A percentile compares a stretch with the other conserved stretches of the same genome.
Conservation (phyloP, 2,888 invertebrate species). For the Antitype chi region DNA sequence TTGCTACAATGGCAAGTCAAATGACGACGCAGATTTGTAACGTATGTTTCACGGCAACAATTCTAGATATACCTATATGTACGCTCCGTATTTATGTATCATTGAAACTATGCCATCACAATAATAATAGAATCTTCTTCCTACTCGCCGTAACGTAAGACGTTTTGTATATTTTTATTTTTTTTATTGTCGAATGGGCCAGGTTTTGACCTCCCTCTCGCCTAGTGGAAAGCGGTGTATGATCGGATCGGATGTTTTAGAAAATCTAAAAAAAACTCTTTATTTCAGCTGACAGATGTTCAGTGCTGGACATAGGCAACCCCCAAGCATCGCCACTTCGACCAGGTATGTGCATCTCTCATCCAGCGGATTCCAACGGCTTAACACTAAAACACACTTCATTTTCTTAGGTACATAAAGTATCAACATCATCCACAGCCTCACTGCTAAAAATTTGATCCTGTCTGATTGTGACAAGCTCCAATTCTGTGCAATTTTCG, state of each 20-base stretch:
- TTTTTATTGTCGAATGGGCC: too few species aligned
- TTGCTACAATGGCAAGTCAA: slow-evolving; percentile 24
- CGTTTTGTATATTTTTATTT: not conserved
- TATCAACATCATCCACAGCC: not conserved
- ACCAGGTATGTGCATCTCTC: not conserved
- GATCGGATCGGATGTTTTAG: not conserved
- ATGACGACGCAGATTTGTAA: slow-evolving; percentile 6
- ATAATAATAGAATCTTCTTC: not conserved
- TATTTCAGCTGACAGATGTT: not conserved
- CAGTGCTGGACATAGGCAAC: not conserved
- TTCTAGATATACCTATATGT: not conserved
- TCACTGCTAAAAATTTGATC: not conserved
- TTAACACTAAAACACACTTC: not conserved
- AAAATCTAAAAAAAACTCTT: not conserved
- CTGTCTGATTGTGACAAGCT: not conserved
- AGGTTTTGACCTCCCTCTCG: too few species aligned
- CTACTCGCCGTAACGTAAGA: not conserved
- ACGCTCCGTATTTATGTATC: too few species aligned
- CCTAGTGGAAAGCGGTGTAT: too few species aligned
- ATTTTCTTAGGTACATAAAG: not conserved
- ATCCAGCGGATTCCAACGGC: not conserved
- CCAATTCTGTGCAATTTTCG: not conserved
- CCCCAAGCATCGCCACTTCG: not conserved
- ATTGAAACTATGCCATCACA: not conserved
- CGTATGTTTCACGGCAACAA: slow-evolving; percentile 4